Conservation (phyloP, 1,140 invertebrate genomes). For the Copidosoma floridanum region DNA sequence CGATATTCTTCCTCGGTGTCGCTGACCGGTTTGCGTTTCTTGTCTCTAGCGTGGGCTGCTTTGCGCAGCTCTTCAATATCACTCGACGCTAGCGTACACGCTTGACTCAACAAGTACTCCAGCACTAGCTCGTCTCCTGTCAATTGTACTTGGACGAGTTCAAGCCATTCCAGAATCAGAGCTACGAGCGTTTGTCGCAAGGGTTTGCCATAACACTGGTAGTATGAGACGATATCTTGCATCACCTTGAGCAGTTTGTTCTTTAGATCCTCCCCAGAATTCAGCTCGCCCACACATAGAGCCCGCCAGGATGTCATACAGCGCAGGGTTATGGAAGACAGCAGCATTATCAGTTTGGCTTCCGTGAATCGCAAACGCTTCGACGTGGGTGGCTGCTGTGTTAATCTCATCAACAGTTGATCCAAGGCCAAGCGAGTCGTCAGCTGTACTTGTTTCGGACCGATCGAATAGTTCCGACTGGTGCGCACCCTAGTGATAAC, state of each 20-base stretch:
- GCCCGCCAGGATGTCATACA: slow-evolving; percentile 47
- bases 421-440: slow-evolving; percentile 44
- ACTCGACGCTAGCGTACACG: slow-evolving; percentile 41
- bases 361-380: slow-evolving; percentile 20
- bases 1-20: background rate
- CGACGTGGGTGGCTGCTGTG: slow-evolving; percentile 31
- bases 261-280: slow-evolving; percentile 33
- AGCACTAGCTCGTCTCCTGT: slow-evolving; percentile 38
- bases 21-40: slow-evolving; percentile 22
- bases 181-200: slow-evolving; percentile 48
- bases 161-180: slow-evolving; percentile 44
- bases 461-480: slow-evolving; percentile 35
- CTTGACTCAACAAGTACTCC: slow-evolving; percentile 47
- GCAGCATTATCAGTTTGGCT: slow-evolving; percentile 42
- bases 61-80: slow-evolving; percentile 44
- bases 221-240: slow-evolving; percentile 48
- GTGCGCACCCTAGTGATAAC: slow-evolving; percentile 50
- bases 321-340: slow-evolving; percentile 47
- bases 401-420: slow-evolving; percentile 42
- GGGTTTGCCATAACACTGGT: slow-evolving; percentile 41
- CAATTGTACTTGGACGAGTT: slow-evolving; percentile 43
- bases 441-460: slow-evolving; percentile 37
- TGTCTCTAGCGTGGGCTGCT: slow-evolving; percentile 9
- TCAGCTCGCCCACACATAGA: slow-evolving; percentile 39
- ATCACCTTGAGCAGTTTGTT: slow-evolving; percentile 40